Evolutionary conservation across 2,113 vertebrate genomes (phyloP).

Genomic region (Pycnonotus jocosus): DNA sequence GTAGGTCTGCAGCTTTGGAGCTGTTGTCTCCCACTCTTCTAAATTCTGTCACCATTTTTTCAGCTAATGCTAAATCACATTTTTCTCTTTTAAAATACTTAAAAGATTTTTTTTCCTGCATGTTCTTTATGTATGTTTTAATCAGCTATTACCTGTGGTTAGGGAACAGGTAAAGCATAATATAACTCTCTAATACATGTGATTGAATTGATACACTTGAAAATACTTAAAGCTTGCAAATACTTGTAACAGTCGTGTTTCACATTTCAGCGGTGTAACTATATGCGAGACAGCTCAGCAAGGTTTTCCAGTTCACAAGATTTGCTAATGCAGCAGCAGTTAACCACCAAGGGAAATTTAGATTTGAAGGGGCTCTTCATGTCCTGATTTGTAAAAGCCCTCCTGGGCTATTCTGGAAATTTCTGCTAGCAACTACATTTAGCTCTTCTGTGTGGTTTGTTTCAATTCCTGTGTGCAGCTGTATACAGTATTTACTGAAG

Average conservation of each 20-base stretch:
- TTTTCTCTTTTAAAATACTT: not conserved
- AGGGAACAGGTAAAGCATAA: not conserved
- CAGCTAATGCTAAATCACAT: not conserved
- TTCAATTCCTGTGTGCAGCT: not conserved
- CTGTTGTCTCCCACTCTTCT: not conserved
- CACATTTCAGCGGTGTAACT: not conserved
- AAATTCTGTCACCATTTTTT: not conserved
- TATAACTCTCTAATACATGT: not conserved
- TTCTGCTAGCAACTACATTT: conserved; percentile 26
- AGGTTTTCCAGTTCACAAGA: conserved; percentile 28
- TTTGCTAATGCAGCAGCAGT: conserved; percentile 24
- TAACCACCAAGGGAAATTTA: conserved; percentile 41
- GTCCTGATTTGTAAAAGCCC: conserved; percentile 36
- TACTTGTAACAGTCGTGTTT: not conserved
- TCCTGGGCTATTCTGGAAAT: conserved; percentile 17
- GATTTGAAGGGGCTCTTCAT: conserved; percentile 34
- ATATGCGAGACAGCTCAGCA: not conserved
- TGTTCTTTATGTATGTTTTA: not conserved
- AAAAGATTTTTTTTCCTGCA: not conserved
- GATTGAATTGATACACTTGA: not conserved
- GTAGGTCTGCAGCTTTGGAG: not conserved
- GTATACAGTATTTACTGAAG: not conserved
- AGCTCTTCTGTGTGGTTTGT: not conserved
- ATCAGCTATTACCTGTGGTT: not conserved
- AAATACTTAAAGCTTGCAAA: not conserved